Conservation (phyloP, 2,888 invertebrate species). For the Amorpha juglandis region DNA sequence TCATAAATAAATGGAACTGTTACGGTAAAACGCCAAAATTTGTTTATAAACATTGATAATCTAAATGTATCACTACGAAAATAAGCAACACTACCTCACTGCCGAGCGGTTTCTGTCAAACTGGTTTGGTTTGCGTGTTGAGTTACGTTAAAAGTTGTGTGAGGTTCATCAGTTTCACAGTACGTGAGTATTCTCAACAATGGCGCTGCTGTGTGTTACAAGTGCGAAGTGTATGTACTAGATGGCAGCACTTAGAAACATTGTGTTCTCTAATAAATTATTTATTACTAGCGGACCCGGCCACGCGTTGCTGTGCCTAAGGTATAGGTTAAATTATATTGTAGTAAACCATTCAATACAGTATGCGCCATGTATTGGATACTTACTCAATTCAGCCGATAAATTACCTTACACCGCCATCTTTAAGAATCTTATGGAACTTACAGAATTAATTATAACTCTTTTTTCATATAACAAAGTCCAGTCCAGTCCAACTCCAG, state of each 20-base stretch:
- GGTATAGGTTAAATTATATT: too few relatives aligned
- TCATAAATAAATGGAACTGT: constrained; percentile 47
- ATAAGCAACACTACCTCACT: constrained; percentile 58
- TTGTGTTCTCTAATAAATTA: too few relatives aligned
- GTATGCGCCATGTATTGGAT: too few relatives aligned
- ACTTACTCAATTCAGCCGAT: too few relatives aligned
- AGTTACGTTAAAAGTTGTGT: constrained; percentile 34
- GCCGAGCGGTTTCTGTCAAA: constrained; percentile 63
- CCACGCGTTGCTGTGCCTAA: too few relatives aligned
- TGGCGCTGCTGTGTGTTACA: constrained; percentile 24
- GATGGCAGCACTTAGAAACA: constrained; percentile 7
- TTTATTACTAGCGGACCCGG: too few relatives aligned
- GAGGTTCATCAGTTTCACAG: constrained; percentile 34
- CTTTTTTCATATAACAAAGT: too few relatives aligned
- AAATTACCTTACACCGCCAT: too few relatives aligned
- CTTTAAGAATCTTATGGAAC: too few relatives aligned
- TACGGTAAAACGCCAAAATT: constrained; percentile 47
- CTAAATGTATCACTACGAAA: constrained; percentile 62
- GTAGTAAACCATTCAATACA: too few relatives aligned
- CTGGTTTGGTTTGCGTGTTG: constrained; percentile 56
- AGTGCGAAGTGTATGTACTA: not conserved
- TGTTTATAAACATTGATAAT: constrained; percentile 79
- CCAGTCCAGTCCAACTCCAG: too few relatives aligned
- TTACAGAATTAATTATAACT: too few relatives aligned
- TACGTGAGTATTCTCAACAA: not conserved